Evolutionary conservation across 2,113 vertebrate genomes (phyloP), one percentile per base, ranked within the genome.

Genomic region (Leptosomus discolor): DNA sequence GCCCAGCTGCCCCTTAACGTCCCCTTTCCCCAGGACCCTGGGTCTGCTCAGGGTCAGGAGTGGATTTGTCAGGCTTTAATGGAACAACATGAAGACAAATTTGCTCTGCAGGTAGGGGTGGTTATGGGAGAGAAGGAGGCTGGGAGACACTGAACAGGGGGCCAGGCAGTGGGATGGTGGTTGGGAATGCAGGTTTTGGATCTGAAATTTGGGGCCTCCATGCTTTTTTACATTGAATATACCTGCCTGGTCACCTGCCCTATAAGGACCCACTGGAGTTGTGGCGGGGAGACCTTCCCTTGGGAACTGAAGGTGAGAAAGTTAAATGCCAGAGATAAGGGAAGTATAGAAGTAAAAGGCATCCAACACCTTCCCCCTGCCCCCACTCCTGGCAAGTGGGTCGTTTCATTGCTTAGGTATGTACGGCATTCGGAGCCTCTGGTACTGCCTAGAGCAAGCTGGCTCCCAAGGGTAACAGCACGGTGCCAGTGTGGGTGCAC

Each of bases 241-340:
- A 23, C 41, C 74, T 54, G 67, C 65, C 41, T 9, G 77, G 39
- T 32, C 48, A 68, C 77, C 76, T 56, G 37, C 3, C 2, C 2
- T 5, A 9, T 30, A 23, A 34, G 27, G 64, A 60, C 54, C 46
- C 30, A 20, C 30, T 39, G 57, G 65, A 53, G 54, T 2, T 50
- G 48, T 15, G 6, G 24, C 8, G 9, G 45, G 14, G 41, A 53
- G 36, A 68, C 63, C 86, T 96, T 92, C 41, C 80, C 90, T 54
- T 26, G 91, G 94, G 82, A 96, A 85, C 76, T 41, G 85, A n/a
- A 95, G 94, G 96, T 85, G 91, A 90, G 95, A 93, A 93, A 93
- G 85, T 67, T 53, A 95, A 96, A 93, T 97, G 88, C 87, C 75
- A 63, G 90, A 95, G 96, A 95, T 95, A 96, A 97, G 88, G 80